Base-by-base conservation (phyloP, 1,140 invertebrate genomes). In the Melipona quadrifasciata region DNA sequence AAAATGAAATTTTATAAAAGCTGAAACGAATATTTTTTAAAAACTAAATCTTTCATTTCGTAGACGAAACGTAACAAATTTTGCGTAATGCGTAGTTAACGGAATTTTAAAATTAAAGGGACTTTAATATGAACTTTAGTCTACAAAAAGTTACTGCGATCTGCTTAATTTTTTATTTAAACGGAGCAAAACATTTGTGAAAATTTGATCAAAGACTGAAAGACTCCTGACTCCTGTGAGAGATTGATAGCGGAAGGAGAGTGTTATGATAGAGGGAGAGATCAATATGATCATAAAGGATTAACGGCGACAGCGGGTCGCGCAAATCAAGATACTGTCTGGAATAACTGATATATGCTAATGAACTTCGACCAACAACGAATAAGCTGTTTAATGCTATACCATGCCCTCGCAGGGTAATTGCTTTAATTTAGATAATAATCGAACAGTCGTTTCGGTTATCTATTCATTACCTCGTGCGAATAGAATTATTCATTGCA, bases 381-480 rank as follows among this genome's bases (percentile, higher is more conserved):
- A 51, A 68, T 57, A 24, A 82, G 19, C 72, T 55, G 51, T 58
- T 70, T 34, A 34, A 58, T n/a, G 17, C 31, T 31, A 27, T 21
- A 16, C 21, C 12, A 47, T 27, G 14, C 34, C 8, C 19, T 51
- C 24, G 1, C 16, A 21, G 1, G 19, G 5, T n/a, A 58, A 19
- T 51, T 4, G 6, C 27, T 64, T 61, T 71, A 61, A 83, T 83
- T 83, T 79, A 84, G 65, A 79, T 84, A 34, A 1, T 21, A 53
- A 83, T 83, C 64, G 21, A 51, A 31, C 55, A 68, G 61, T 24
- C 61, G 55, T n/a, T 34, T 27, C n/a, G 8, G 71, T 24, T 34
- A 77, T 70, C 19, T 74, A 31, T 55, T 75, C 47, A 39, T 82
- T 83, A 58, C 24, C 39, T 12, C 8, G 0, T 11, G 16, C 2